phyloP scores from a whole-genome alignment of 35 echinoderm and acorn worm genomes.

The Ptychodera flava region DNA sequence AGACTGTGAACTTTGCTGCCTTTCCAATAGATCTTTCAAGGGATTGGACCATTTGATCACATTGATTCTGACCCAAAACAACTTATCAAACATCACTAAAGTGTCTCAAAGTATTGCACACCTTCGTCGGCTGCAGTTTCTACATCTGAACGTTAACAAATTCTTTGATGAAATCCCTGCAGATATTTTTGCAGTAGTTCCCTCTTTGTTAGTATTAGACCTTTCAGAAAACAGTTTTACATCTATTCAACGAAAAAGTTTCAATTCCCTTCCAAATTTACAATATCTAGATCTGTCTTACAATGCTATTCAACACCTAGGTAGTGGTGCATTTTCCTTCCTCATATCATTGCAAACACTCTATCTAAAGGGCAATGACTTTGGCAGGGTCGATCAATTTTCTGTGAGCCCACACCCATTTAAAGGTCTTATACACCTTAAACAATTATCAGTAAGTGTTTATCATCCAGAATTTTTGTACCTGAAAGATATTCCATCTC shows the following conservation, averaged over 20 bases:
- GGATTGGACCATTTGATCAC: neutral
- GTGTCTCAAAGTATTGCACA: neutral
- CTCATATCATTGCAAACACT: neutral
- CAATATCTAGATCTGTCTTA: neutral
- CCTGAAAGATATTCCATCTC: neutral
- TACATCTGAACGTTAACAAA: neutral
- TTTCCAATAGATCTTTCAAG: neutral
- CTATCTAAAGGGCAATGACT: neutral
- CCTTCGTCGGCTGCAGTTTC: neutral
- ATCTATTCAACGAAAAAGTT: neutral
- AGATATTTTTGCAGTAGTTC: neutral
- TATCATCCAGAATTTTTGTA: neutral
- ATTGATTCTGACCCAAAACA: neutral
- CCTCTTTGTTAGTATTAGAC: neutral
- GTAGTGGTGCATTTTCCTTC: neutral
- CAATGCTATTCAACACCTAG: neutral
- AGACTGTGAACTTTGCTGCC: neutral
- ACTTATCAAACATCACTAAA: neutral
- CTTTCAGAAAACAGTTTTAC: neutral
- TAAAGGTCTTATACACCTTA: neutral
- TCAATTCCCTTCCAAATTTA: neutral
- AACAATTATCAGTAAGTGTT: neutral
- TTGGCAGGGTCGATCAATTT: too few relatives aligned
- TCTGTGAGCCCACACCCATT: too few relatives aligned
- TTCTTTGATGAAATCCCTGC: neutral